Evolutionary conservation across 2,797 vertebrate genomes (phyloP).

Genomic region (Macroramphosus scolopax): DNA sequence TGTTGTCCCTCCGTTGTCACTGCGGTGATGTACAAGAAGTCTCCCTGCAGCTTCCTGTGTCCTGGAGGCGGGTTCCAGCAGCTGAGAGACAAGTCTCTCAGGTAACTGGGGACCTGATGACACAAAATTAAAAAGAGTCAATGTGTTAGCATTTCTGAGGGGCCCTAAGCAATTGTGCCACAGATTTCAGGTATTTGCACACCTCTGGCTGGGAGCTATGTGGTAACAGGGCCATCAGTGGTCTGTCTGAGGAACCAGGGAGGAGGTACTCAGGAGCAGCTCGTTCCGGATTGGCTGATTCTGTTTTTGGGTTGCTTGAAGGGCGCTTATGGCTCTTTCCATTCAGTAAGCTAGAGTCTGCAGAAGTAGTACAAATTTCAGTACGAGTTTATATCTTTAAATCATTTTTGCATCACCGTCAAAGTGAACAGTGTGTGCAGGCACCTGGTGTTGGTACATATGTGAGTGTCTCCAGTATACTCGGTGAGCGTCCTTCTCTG

Average conservation of each 20-base stretch:
- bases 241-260: conserved; percentile 79
- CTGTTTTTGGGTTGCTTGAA: conserved; percentile 74
- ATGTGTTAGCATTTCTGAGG: too few species aligned
- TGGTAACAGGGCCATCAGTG: conserved; percentile 79
- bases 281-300: conserved; percentile 67
- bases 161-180: neutral
- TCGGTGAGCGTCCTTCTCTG: conserved; percentile 79
- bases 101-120: conserved; percentile 67
- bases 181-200: neutral
- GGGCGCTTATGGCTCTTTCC: conserved; percentile 76
- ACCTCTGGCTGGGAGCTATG: conserved; percentile 77
- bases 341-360: conserved; percentile 61
- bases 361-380: conserved; percentile 4
- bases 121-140: conserved; percentile 7
- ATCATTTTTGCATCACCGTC: neutral
- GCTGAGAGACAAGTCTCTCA: conserved; percentile 80
- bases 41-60: conserved; percentile 81
- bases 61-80: conserved; percentile 85
- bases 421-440: conserved; percentile 3
- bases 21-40: conserved; percentile 79
- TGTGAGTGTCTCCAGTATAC: conserved; percentile 75
- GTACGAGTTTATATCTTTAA: neutral
- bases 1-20: conserved; percentile 75
- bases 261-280: conserved; percentile 80
- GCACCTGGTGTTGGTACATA: conserved; percentile 70